phyloP scores from a whole-genome alignment of 53 echinoderm and acorn worm species.

The Arbacia lixula region DNA sequence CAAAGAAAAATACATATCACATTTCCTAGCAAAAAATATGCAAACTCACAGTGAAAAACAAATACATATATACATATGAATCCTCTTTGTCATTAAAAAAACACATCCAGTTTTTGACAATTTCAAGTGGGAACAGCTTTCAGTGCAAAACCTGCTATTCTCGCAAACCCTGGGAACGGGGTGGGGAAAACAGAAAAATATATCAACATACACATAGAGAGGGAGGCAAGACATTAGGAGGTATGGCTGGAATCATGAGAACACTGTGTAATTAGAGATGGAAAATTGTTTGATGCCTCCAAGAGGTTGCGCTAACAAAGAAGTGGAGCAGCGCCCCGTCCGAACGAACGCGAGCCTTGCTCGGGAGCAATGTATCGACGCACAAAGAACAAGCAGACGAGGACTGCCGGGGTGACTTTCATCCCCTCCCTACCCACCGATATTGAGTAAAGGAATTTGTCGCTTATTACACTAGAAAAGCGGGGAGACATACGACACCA shows the following conservation, averaged over 20 bases:
- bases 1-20: too few species aligned
- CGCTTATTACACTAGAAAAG: slow-evolving; percentile 48
- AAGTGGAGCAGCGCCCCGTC: slow-evolving; percentile 26
- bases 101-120: too few species aligned
- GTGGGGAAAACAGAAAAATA: slow-evolving; percentile 9
- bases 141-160: too few species aligned
- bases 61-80: too few species aligned
- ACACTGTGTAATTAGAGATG: slow-evolving; percentile 52
- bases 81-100: too few species aligned
- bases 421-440: slow-evolving; percentile 51
- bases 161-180: slow-evolving; percentile 30
- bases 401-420: slow-evolving; percentile 44
- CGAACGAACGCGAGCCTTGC: slow-evolving; percentile 27
- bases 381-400: slow-evolving; percentile 33
- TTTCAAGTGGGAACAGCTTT: too few species aligned
- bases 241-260: slow-evolving; percentile 14
- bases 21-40: too few species aligned
- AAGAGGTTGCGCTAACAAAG: slow-evolving; percentile 39
- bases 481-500: slow-evolving; percentile 55
- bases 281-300: slow-evolving; percentile 63
- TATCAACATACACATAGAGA: slow-evolving; percentile 17
- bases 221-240: slow-evolving; percentile 20
- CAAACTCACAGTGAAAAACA: too few species aligned
- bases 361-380: slow-evolving; percentile 54
- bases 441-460: slow-evolving; percentile 63